Evolutionary conservation across 1,140 invertebrate genomes (phyloP), one percentile per base, ranked within the genome.

Genomic region (Drosophila melanogaster): DNA sequence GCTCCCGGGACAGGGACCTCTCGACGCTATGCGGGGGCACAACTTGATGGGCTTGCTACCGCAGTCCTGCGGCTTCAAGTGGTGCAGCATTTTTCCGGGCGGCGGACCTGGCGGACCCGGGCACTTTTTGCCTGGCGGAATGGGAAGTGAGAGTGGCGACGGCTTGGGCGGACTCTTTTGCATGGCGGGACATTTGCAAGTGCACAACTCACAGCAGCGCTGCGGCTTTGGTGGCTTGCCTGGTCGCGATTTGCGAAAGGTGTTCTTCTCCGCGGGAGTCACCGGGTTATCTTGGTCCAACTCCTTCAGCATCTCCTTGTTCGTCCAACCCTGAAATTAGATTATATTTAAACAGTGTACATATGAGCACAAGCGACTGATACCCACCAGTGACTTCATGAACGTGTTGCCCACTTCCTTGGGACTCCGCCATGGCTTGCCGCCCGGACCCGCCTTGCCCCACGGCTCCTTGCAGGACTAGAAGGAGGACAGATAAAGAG

Each of bases 401-500:
- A 95, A 95, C 61, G 94, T 92, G 70, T 93, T 91, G 69, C 94
- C 94, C 56, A 94, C 92, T 81, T 93, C 91, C 70, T 93, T 93
- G 70, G 94, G 94, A 92, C 94, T 93, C 77, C 94, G 93, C 94
- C 94, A 95, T 72, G 93, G 93, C 67, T 91, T 92, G 75, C 94
- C 94, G 55, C 94, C 94, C 55, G 94, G 94, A 77, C 94, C 94
- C 14, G 93, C 92, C 79, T 93, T 94, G 60, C 94, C 94, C 94
- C 94, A 95, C 11, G 90, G 86, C 40, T 89, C 81, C 43, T 89
- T 90, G 37, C 67, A 76, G 8, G 57, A 51, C 81, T 89, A 38
- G 17, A 79, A 71, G 10, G 11, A 19, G 3, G 43, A 14, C 1
- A 24, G n/a, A 44, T 15, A 47, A 61, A 11, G 6, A 26, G 8